Evolutionary conservation across 2,113 vertebrate genomes (phyloP).

Genomic region (Callospermophilus lateralis): DNA sequence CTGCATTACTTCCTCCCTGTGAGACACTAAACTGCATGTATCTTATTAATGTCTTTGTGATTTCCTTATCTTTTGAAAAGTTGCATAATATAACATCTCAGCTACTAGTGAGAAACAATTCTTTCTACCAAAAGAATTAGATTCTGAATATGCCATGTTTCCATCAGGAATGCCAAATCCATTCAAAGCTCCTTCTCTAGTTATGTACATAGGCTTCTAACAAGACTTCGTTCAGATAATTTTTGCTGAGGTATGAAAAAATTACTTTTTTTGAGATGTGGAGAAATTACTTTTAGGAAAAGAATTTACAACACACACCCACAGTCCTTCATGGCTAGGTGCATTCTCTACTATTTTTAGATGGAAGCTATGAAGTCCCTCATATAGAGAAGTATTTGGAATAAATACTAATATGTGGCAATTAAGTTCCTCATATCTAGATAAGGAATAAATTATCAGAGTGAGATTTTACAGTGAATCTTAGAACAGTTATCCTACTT

Average conservation of each 20-base stretch:
- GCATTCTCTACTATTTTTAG: background rate
- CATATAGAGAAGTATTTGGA: background rate
- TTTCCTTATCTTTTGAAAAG: conserved; percentile 79
- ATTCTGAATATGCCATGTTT: conserved; percentile 32
- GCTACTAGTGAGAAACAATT: conserved; percentile 32
- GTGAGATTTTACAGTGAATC: conserved; percentile 30
- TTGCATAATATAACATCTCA: conserved; percentile 71
- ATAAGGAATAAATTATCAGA: background rate
- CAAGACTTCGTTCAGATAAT: conserved; percentile 27
- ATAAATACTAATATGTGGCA: background rate
- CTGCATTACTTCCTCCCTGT: conserved; percentile 60
- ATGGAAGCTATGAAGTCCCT: background rate
- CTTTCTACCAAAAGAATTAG: conserved; percentile 5
- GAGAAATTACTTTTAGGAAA: background rate
- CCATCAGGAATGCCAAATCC: background rate
- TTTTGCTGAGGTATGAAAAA: conserved; percentile 14
- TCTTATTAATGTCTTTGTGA: conserved; percentile 78
- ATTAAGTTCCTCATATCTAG: background rate
- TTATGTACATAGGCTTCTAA: background rate
- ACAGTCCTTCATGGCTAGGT: background rate
- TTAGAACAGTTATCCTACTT: background rate
- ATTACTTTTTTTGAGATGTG: too few relatives aligned
- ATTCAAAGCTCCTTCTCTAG: background rate
- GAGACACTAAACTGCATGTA: conserved; percentile 57
- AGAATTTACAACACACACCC: background rate